These are phyloP conservation scores for Thunnus thynnus DNA, from an alignment of 2,113 vertebrate genomes.

Conservation along the genomic window DNA sequence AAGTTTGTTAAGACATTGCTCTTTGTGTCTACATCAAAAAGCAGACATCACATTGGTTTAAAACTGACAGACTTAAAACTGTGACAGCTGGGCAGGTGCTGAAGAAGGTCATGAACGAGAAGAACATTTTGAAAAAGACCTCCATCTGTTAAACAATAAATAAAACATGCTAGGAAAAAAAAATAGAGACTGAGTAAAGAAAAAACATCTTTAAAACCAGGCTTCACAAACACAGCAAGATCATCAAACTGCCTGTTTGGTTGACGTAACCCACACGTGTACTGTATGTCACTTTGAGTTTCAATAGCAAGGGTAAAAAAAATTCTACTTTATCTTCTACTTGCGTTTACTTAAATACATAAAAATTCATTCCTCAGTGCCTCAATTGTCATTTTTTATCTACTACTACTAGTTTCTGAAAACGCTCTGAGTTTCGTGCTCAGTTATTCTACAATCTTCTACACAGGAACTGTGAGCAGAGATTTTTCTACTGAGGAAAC, in stretches of 20 bases:
- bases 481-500: conserved; percentile 34
- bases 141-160: conserved; percentile 19
- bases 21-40: background rate
- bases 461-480: conserved; percentile 31
- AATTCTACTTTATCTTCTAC: conserved; percentile 42
- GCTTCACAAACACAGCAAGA: conserved; percentile 42
- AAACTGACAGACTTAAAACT: conserved; percentile 35
- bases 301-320: conserved; percentile 36
- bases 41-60: conserved; percentile 14
- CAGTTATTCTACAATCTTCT: conserved; percentile 46
- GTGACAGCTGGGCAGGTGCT: conserved; percentile 49
- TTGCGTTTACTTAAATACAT: conserved; percentile 36
- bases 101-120: conserved; percentile 25
- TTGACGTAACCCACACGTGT: conserved; percentile 13
- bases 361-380: conserved; percentile 51
- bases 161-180: conserved; percentile 15
- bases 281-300: conserved; percentile 19
- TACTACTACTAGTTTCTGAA: conserved; percentile 60
- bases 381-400: conserved; percentile 45
- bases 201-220: conserved; percentile 32
- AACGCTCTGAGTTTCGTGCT: conserved; percentile 39
- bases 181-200: conserved; percentile 11
- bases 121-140: conserved; percentile 3
- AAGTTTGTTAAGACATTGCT: background rate
- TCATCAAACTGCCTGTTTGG: conserved; percentile 31